phyloP scores from a whole-genome alignment of 2,797 vertebrate species.

The Malurus leucopterus region DNA sequence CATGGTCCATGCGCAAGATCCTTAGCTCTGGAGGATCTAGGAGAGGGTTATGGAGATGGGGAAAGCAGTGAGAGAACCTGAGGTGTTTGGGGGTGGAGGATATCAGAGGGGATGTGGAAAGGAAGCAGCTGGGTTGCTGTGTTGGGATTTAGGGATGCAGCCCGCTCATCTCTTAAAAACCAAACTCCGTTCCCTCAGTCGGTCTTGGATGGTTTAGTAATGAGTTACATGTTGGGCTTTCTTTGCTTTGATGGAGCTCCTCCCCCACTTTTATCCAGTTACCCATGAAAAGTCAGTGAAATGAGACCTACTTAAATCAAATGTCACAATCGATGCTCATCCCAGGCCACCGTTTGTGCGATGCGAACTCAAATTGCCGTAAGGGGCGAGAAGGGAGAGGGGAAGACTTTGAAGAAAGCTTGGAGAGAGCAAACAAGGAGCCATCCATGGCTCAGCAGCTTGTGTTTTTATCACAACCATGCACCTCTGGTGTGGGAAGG shows the following conservation, averaged over 20 bases:
- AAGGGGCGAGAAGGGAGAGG: background rate
- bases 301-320: constrained; percentile 56
- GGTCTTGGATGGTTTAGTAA: background rate
- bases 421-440: background rate
- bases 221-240: background rate
- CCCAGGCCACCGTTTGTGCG: background rate
- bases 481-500: background rate
- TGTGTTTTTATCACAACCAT: fast-evolving
- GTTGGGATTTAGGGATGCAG: background rate
- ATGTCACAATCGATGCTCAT: constrained; percentile 46
- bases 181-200: background rate
- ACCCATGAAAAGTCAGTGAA: constrained; percentile 51
- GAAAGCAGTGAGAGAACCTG: background rate
- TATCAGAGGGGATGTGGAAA: background rate
- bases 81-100: background rate
- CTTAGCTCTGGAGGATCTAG: background rate
- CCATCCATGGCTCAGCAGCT: background rate
- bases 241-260: constrained; percentile 26
- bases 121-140: background rate
- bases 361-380: background rate
- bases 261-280: constrained; percentile 48
- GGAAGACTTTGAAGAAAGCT: background rate
- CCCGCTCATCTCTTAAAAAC: background rate
- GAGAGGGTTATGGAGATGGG: background rate
- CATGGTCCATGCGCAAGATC: background rate